Base-by-base conservation (phyloP, 92 coral and sea anemone genomes). In the Anthopleura xanthogrammica region DNA sequence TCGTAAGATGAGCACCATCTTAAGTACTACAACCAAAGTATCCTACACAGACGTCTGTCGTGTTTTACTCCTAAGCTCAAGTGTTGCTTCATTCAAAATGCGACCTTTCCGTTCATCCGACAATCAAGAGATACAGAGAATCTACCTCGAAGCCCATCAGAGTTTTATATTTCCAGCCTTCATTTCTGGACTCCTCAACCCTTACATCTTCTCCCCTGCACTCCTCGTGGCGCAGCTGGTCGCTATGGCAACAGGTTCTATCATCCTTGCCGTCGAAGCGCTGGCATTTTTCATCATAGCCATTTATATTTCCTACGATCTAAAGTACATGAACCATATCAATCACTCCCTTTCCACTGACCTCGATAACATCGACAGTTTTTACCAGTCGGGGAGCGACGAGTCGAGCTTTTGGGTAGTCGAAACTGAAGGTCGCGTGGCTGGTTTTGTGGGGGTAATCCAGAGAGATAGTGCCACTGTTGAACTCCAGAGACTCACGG, bases 361-460 rank as follows among this genome's bases (percentile, higher is more conserved):
- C 86, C 89, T 92, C 72, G 89, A 86, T 16, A 80, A 92, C 80
- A 91, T 88, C 14, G 76, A 68, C 14, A 43, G 81, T 36, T 86
- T 72, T 71, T 92, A 92, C 81, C 90, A 83, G 74, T 83, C 89
- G 2, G 58, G 92, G 8, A 83, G 43, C 12, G 91, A 92, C 55
- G 93, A 89, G 41, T 90, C 93, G 11, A 90, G 90, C 55, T 90
- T 92, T 68, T 92, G 96, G 96, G 93, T 92, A 23, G 91, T 87
- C 56, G 90, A 90, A 65, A 66, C 77, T 11, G 83, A 83, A 43
- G 89, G 85, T 40, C 75, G 73, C 50, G 85, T 92, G 52, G 88
- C 86, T 75, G 96, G 93, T 10, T 92, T 92, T 43, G 92, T 90
- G 12, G 92, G 96, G 29, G 89, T 91, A 6, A 83, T 82, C 66